Evolutionary conservation across 2,888 invertebrate genomes (phyloP), one percentile per base, ranked within the genome.

Genomic region (Himalopsyche anomala): DNA sequence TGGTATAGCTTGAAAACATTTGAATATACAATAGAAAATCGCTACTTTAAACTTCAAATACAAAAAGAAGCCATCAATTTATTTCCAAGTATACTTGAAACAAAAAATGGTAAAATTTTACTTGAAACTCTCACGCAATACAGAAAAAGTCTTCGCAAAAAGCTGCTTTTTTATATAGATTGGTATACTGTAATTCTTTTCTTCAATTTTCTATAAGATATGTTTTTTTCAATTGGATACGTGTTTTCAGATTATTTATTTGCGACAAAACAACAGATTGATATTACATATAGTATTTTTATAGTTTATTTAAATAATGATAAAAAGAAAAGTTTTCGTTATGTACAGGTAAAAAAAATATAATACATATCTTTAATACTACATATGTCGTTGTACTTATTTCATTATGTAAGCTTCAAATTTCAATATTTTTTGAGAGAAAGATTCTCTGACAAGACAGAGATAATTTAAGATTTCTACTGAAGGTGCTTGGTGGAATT

Each of bases 1-100:
- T 19, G 62, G 8, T 62, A 62, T 19, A 19, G 28, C 19, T 62
- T 19, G 62, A 62, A 62, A 28, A 62, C 19, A 62, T 62, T 62
- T 62, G 62, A 62, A 62, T 62, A 62, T 15, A 62, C 28, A 62
- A 62, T 19, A 62, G 62, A 62, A 28, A 62, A 62, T 62, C 19
- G 62, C 19, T 28, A 62, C 62, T 62, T 62, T 19, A 62, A 62
- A 11, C 62, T 62, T 62, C 19, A 19, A 62, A 62, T 62, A 62
- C 62, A 62, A 62, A 62, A 62, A 28, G n/a, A 62, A 19, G 2
- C 62, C 62, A 28, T 62, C 62, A 28, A 62, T 62, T 19, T 62
- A 62, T 62, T 62, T 62, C 19, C 62, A 62, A 19, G 62, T 62
- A 62, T 11, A 62, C 62, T 62, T 62, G 6, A 11, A 62, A 62